Base-by-base conservation (phyloP, 2,888 invertebrate genomes). In the Sinhomidia bicolor region DNA sequence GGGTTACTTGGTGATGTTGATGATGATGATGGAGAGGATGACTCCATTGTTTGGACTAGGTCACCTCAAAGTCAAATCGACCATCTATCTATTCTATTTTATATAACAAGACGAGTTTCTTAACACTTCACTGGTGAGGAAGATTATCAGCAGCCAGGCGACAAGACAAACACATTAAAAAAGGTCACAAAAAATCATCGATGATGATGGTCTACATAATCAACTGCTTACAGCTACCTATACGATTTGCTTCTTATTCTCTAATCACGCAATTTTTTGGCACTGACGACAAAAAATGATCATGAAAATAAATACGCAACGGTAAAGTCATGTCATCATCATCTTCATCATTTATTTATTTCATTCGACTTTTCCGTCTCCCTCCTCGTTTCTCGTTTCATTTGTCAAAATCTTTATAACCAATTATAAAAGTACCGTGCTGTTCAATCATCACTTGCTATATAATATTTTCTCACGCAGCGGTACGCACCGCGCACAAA, bases 41-140 rank as follows among this genome's bases (percentile, higher is more conserved):
- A 71, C 71, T 71, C 71, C 71, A 71, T 71, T 71, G 71, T 71
- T 71, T 71, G 20, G 9, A 20, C 71, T 41, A 71, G 41, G 71
- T 71, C 71, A 71, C 71, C 36, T 41, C 41, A 71, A 71, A 71
- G 41, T 71, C 71, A 71, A 29, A 65, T 65, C n/a, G 20, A 65
- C 32, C 65, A 65, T 32, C 32, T 32, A 65, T 60, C 65, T 4
- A 57, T 20, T 36, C 36, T 36, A 36, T 29, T 14, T 29, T 10
- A 62, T 20, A 3, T 26, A 65, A 65, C 14, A 32, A 65, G 3
- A 7, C 29, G 32, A 65, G 65, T 65, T 65, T 65, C 17, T 14
- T 54, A 6, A 60, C 60, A 23, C 23, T 20, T 14, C 32, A 65
- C 32, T 32, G 1, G 3, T 65, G 4, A 32, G 7, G 5, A 51